Evolutionary conservation across 2,888 invertebrate genomes (phyloP), one percentile per base, ranked within the genome.

Genomic region (Drosophila paranaensis): DNA sequence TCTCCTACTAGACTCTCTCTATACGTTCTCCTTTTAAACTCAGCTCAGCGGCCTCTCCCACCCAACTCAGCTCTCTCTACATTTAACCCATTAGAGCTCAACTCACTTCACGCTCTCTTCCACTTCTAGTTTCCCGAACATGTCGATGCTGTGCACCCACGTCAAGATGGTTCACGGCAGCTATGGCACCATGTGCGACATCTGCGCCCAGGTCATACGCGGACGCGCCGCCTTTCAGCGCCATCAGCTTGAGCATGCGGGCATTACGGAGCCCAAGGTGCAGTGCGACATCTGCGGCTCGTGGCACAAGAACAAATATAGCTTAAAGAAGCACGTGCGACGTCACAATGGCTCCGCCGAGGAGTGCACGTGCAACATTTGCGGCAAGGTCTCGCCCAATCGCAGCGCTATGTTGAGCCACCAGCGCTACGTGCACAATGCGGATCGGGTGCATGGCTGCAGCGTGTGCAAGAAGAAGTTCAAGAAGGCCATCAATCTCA

Each of bases 231-330:
- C 90, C n/a, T 92, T 92, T 57, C 90, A 91, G 53, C 91, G 90
- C 1, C 92, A 92, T 74, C 91, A 91, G 40, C 58, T 89, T 46
- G 90, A 90, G 66, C 92, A 93, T 53, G 88, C 90, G 0, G 91
- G 91, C 14, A 86, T 91, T 0, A 89, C 82, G 6, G 85, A 89
- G 48, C 92, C 92, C 8, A 91, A 91, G 60, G 86, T 92, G 4
- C 92, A 92, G 78, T 93, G 93, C 42, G 80, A 90, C 6, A 89
- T 91, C 57, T 93, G 93, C 57, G 92, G 91, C 0, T 91, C 91
- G 8, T 92, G 92, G 92, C 86, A 92, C 25, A 92, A 92, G 67
- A 90, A 92, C 64, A 90, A 92, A 67, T 91, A 92, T 25, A 91
- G 91, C n/a, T 65, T 93, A 13, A 91, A 91, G 69, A 92, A 92